Evolutionary conservation across 2,797 vertebrate species (phyloP).

Genomic region (Paedocypris micromegethes): DNA sequence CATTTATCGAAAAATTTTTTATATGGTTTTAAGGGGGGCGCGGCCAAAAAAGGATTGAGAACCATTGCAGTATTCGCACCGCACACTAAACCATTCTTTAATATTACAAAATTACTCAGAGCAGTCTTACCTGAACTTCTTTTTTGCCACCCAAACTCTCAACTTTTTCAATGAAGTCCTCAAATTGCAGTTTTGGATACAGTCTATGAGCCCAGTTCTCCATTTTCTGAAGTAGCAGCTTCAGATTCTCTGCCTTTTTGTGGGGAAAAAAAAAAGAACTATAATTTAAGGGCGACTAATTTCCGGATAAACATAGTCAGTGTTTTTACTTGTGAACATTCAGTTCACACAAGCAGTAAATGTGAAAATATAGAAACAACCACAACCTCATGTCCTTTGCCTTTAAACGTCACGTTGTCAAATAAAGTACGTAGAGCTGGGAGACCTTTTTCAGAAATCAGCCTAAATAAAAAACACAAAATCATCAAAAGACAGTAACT

Average conservation of each 20-base stretch:
- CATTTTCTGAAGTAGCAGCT: conserved; percentile 80
- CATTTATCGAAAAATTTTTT: too few relatives aligned
- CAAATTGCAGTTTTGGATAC: conserved; percentile 89
- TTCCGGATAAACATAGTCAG: too few relatives aligned
- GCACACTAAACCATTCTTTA: too few relatives aligned
- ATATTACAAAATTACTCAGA: not conserved
- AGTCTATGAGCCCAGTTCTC: conserved; percentile 97
- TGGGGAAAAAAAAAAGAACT: too few relatives aligned
- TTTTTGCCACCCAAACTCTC: conserved; percentile 86
- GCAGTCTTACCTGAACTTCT: conserved; percentile 82
- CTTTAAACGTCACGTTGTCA: conserved; percentile 77
- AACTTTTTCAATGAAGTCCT: conserved; percentile 85
- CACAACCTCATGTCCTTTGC: conserved; percentile 90
- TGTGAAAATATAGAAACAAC: not conserved
- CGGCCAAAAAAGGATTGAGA: too few relatives aligned
- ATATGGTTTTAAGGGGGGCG: too few relatives aligned
- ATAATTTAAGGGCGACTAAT: too few relatives aligned
- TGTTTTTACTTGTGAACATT: too few relatives aligned
- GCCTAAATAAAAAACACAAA: conserved; percentile 57
- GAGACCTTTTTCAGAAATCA: conserved; percentile 86
- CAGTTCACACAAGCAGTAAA: not conserved
- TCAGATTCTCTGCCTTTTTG: conserved; percentile 79
- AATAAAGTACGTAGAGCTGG: conserved; percentile 86
- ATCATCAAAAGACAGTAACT: too few relatives aligned
- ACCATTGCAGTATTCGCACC: too few relatives aligned